Conservation (phyloP, 2,888 invertebrate species). For the Pristionchus entomophagus region DNA sequence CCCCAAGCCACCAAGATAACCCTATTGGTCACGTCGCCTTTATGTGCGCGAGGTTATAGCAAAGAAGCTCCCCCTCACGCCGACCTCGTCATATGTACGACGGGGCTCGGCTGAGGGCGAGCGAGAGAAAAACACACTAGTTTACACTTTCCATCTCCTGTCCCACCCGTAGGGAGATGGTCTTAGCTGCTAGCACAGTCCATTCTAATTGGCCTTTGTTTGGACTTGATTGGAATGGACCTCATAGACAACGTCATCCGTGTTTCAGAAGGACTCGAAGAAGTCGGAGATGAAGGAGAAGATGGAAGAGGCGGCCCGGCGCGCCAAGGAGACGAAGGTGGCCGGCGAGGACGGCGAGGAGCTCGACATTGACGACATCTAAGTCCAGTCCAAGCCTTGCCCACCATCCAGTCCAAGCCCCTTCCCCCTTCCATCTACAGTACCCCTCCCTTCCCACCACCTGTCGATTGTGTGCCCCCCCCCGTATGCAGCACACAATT, state of each 20-base stretch:
- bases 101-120: background rate
- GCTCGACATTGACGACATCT: slow-evolving; percentile 72
- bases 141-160: slow-evolving; percentile 46
- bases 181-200: slow-evolving; percentile 44
- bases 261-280: slow-evolving; percentile 48
- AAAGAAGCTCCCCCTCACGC: background rate
- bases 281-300: slow-evolving; percentile 47
- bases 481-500: background rate
- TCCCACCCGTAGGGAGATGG: slow-evolving; percentile 19
- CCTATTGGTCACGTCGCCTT: background rate
- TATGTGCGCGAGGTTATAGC: no score
- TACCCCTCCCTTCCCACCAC: background rate
- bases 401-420: background rate
- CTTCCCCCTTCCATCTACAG: background rate
- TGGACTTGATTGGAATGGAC: slow-evolving; percentile 19
- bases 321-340: slow-evolving; percentile 51
- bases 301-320: slow-evolving; percentile 33
- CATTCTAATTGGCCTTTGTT: background rate
- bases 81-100: background rate
- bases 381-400: background rate
- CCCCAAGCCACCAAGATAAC: no score
- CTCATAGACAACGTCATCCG: slow-evolving; percentile 46
- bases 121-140: background rate
- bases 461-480: no score
- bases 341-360: slow-evolving; percentile 65